Conservation (phyloP, 2,797 vertebrate genomes). For the Darevskia nairensis region DNA sequence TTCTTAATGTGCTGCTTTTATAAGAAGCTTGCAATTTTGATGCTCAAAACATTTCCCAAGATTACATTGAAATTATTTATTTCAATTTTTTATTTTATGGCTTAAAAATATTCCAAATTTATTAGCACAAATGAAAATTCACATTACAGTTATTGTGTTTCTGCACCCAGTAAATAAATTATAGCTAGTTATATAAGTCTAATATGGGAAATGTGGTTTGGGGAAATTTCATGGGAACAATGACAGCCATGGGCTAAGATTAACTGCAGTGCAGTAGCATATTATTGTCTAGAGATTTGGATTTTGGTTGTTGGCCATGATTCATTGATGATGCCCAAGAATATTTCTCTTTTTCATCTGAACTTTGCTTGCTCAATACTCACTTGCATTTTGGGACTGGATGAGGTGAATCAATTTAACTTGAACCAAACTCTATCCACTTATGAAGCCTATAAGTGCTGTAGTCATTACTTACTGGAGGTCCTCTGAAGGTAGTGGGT, state of each 20-base stretch:
- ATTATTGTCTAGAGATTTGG: neutral
- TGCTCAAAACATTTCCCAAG: neutral
- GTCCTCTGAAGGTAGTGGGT: neutral
- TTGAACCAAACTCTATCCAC: too few species aligned
- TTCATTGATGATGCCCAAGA: neutral
- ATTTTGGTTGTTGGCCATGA: neutral
- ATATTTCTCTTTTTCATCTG: neutral
- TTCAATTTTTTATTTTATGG: neutral
- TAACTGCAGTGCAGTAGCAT: neutral
- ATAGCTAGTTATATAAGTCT: too few species aligned
- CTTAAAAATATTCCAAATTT: neutral
- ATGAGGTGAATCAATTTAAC: neutral
- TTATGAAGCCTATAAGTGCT: neutral
- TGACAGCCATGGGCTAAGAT: neutral
- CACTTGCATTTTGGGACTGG: neutral
- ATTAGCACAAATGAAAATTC: neutral
- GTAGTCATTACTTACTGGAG: too few species aligned
- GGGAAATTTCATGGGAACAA: neutral
- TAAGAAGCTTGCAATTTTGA: conserved; percentile 20
- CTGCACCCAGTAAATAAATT: neutral
- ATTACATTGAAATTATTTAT: neutral
- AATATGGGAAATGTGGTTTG: neutral
- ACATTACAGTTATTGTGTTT: neutral
- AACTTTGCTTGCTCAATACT: neutral
- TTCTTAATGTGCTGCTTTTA: conserved; percentile 35